These are phyloP conservation scores for Emmelina monodactyla DNA, from an alignment of 2,888 invertebrate species.

Conservation along the genomic window DNA sequence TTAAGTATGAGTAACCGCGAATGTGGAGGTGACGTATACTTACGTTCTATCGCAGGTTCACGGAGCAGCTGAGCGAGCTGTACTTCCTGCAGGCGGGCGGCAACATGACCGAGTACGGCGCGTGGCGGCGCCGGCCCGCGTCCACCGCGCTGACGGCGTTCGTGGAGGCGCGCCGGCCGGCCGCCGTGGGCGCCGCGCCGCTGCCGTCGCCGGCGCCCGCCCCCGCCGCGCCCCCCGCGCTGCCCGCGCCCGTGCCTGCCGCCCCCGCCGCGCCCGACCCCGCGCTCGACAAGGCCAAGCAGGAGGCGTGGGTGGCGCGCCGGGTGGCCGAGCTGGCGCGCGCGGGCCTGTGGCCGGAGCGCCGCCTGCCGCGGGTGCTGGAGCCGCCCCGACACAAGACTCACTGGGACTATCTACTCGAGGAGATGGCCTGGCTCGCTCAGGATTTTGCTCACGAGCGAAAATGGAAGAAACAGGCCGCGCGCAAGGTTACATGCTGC, in stretches of 20 bases:
- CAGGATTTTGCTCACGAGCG: slow-evolving; percentile 97
- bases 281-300: slow-evolving; percentile 48
- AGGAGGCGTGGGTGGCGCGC: slow-evolving; percentile 94
- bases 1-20: too few relatives aligned
- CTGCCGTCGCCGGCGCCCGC: slow-evolving; percentile 15
- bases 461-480: slow-evolving; percentile 96
- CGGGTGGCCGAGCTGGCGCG: slow-evolving; percentile 91
- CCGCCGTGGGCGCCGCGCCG: slow-evolving; percentile 67
- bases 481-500: slow-evolving; percentile 87
- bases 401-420: slow-evolving; percentile 98
- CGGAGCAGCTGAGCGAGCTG: slow-evolving; percentile 82
- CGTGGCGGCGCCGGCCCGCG: slow-evolving; percentile 84
- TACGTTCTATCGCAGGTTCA: slow-evolving; percentile 71
- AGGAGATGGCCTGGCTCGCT: slow-evolving; percentile 99
- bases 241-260: slow-evolving; percentile 75
- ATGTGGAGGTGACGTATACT: too few relatives aligned
- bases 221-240: slow-evolving; percentile 74
- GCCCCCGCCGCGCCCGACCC: slow-evolving; percentile 54
- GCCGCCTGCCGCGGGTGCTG: slow-evolving; percentile 88
- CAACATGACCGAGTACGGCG: slow-evolving; percentile 86
- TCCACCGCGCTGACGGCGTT: slow-evolving; percentile 78
- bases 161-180: slow-evolving; percentile 75
- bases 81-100: slow-evolving; percentile 88
- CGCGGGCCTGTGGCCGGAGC: slow-evolving; percentile 94
- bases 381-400: slow-evolving; percentile 90